Conservation (phyloP, 2,113 vertebrate genomes). For the Zeus faber region DNA sequence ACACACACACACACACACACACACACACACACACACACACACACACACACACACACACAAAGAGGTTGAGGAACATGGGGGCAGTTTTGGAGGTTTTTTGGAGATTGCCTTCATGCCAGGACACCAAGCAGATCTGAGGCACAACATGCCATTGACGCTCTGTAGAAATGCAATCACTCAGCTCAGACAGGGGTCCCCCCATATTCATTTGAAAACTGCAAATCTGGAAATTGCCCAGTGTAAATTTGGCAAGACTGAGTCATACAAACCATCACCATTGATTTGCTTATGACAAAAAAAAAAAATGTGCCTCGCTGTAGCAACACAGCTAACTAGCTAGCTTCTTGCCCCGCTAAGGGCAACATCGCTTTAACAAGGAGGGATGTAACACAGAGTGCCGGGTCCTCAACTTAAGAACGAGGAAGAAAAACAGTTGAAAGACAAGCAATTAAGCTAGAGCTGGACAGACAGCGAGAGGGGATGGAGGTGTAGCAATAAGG, state of each 20-base stretch:
- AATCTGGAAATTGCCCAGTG: slow-evolving; percentile 57
- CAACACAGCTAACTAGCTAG: background rate
- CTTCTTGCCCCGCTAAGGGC: background rate
- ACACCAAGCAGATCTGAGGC: slow-evolving; percentile 48
- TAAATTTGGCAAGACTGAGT: slow-evolving; percentile 40
- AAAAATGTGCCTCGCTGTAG: too few relatives aligned
- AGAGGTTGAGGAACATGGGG: slow-evolving; percentile 25
- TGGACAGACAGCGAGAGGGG: background rate
- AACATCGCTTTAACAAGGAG: background rate
- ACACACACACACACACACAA: background rate
- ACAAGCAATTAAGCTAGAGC: background rate
- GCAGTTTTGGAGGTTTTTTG: slow-evolving; percentile 53
- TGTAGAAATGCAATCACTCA: slow-evolving; percentile 64
- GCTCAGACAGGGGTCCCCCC: slow-evolving; percentile 41
- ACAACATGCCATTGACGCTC: slow-evolving; percentile 51
- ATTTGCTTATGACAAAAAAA: slow-evolving; percentile 30
- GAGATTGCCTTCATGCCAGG: slow-evolving; percentile 53
- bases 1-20: slow-evolving; percentile 18
- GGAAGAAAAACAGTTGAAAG: background rate
- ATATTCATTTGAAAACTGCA: slow-evolving; percentile 57
- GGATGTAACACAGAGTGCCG: background rate
- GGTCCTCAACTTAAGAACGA: background rate
- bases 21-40: slow-evolving; percentile 1
- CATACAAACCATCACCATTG: slow-evolving; percentile 38
- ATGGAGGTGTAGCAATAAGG: too few relatives aligned